Percentiles rank a stretch among this genome's conserved stretches.
Conservation (phyloP, 2,113 vertebrate genomes). For the Morone saxatilis region DNA sequence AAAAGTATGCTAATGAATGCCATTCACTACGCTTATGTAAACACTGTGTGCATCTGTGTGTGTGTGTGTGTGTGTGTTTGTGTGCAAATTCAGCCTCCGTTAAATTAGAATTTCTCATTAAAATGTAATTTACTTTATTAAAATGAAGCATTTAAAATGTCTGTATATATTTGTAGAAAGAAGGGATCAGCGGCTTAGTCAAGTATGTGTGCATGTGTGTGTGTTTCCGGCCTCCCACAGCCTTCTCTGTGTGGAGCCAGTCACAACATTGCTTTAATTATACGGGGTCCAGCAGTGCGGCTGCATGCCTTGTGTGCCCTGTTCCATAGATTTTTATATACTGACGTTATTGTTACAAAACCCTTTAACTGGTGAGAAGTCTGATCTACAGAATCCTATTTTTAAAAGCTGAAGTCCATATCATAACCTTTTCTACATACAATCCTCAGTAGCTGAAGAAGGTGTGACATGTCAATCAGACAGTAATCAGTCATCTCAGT, state of each 20-base stretch:
- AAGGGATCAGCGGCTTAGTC: slow-evolving; percentile 44
- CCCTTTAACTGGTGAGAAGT: not conserved
- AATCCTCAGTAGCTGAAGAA: not conserved
- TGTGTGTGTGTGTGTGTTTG: not conserved
- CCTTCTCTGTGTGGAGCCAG: slow-evolving; percentile 60
- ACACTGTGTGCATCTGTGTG: slow-evolving; percentile 29
- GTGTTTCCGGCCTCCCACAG: slow-evolving; percentile 64
- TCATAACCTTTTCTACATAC: too few relatives aligned
- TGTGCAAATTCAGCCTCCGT: not conserved
- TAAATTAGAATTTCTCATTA: slow-evolving; percentile 13
- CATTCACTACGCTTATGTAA: slow-evolving; percentile 41
- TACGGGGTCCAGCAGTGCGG: slow-evolving; percentile 55
- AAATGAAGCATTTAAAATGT: slow-evolving; percentile 32
- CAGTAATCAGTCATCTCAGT: not conserved
- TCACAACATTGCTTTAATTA: slow-evolving; percentile 77
- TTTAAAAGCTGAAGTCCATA: not conserved
- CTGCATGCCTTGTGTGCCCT: slow-evolving; percentile 54
- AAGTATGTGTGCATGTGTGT: slow-evolving; percentile 34
- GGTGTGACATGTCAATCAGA: not conserved
- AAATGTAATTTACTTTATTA: slow-evolving; percentile 21
- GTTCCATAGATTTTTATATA: slow-evolving; percentile 48
- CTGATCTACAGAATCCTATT: slow-evolving; percentile 7
- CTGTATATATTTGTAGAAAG: slow-evolving; percentile 21
- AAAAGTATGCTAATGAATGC: slow-evolving; percentile 45
- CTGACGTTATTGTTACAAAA: slow-evolving; percentile 27